Base-by-base conservation (phyloP, 2,113 vertebrate species). In the Gasterosteus aculeatus region DNA sequence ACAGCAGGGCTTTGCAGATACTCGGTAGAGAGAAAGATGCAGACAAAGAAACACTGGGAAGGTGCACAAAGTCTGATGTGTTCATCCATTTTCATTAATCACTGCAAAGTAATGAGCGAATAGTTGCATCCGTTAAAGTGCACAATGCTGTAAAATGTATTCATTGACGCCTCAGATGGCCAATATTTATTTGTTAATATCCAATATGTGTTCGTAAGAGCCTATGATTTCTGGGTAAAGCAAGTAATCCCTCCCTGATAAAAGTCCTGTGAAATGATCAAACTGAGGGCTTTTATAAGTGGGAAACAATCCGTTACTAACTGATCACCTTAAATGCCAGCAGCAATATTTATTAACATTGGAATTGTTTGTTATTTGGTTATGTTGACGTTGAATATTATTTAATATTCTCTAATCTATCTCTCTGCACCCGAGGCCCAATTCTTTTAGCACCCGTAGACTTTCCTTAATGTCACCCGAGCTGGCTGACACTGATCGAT, bases 1-100 rank as follows among this genome's bases (percentile, higher is more conserved):
- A 81, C 90, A 92, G 87, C 85, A 88, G 89, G 87, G 81, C 41
- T 75, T 78, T 53, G 59, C 11, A 56, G 39, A 69, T 38, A 22
- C 16, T 8, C 1, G 18, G 9, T 51, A 29, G 8, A 46, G 11
- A 66, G 18, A 66, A 44, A 15, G 44, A 75, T 53, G 39, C 61
- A 19, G 68, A 10, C 31, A 47, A 72, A 84, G 75, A 33, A 22
- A 60, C 31, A 69, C 11, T 18, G 33, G 29, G 26, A 14, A 57
- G 26, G 39, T 19, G 41, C 31, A 3, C 15, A 56, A 66, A 0
- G n/a, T 38, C 12, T 75, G 66, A 47, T 12, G 33, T 60, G 18
- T 15, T 15, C 16, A 75, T 85, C 19, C 0, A 49, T 75, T 38
- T 35, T 64, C 44, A 54, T 33, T n/a, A 33, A 31, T 47, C 51